Evolutionary conservation across 1,140 invertebrate genomes (phyloP), one percentile per base, ranked within the genome.

Genomic region (Drosophila serrata): DNA sequence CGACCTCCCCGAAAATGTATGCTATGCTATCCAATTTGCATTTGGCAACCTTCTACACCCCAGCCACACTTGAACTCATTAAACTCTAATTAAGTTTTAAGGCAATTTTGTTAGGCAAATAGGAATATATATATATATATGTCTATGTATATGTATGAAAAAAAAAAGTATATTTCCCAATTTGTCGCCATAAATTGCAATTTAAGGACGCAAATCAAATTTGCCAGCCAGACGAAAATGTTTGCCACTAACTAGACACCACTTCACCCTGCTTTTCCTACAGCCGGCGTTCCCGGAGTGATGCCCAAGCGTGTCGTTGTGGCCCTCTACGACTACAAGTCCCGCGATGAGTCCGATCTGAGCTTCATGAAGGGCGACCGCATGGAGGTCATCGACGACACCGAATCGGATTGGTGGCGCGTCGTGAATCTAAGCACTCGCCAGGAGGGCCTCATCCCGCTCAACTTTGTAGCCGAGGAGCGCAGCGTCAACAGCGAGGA

Each of bases 401-500:
- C 96, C 75, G 98, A 98, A 92, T 94, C 96, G 13, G 98, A 99
- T 93, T 99, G 98, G 98, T 98, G 98, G 97, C 95, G 96, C 90
- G 98, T 98, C n/a, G 93, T 96, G 43, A 97, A 99, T 93, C 93
- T 98, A 45, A 95, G 94, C 62, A 97, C 96, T 53, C 95, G 96
- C 60, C 95, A 96, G 75, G 96, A 97, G 92, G 98, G 98, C 8
- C 95, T 98, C 65, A 98, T 99, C 79, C 98, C 98, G 2, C 96
- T 97, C 91, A 99, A 98, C 93, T 99, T 98, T 92, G 98, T 99
- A 5, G 98, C 98, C 3, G 95, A 97, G 69, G 97, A 98, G 92
- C 96, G 96, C 91, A 98, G 97, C 37, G 96, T 98, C 11, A 98
- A 99, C 93, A 98, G 97, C 93, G 97, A 99, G 95, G 98, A 99